Evolutionary conservation across 2,113 vertebrate genomes (phyloP).

Genomic region (Fukomys damarensis): DNA sequence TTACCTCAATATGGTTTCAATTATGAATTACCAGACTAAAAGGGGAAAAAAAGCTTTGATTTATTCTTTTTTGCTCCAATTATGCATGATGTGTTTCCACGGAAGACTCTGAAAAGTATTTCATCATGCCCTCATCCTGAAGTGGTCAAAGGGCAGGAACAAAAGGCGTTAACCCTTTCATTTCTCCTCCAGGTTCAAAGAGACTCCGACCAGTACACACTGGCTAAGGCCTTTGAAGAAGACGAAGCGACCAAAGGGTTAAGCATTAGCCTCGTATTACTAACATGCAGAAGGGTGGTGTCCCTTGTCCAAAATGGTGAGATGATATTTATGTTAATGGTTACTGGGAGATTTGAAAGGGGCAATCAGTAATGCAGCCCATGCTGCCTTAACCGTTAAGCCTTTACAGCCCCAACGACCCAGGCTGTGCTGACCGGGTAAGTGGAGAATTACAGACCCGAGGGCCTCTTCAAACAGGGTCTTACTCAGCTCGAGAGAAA

Average conservation of each 20-base stretch:
- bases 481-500: background rate
- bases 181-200: constrained; percentile 56
- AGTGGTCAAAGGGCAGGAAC: constrained; percentile 89
- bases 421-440: background rate
- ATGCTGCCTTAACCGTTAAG: constrained; percentile 52
- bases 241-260: constrained; percentile 62
- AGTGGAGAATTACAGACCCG: background rate
- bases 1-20: constrained; percentile 95
- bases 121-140: constrained; percentile 90
- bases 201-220: background rate
- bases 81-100: constrained; percentile 92
- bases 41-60: constrained; percentile 87
- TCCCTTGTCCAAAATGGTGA: constrained; percentile 74
- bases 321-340: constrained; percentile 81
- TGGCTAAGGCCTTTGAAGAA: constrained; percentile 10
- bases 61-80: constrained; percentile 94
- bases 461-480: background rate
- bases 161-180: constrained; percentile 86
- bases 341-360: constrained; percentile 75
- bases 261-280: constrained; percentile 66
- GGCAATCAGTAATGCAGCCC: constrained; percentile 65
- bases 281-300: constrained; percentile 63
- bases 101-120: constrained; percentile 92
- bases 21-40: constrained; percentile 91
- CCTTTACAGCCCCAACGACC: background rate